Percentiles rank a stretch among this genome's conserved stretches.
These are phyloP conservation scores for Erpetoichthys calabaricus DNA, from an alignment of 2,797 vertebrate species.

Conservation along the genomic window DNA sequence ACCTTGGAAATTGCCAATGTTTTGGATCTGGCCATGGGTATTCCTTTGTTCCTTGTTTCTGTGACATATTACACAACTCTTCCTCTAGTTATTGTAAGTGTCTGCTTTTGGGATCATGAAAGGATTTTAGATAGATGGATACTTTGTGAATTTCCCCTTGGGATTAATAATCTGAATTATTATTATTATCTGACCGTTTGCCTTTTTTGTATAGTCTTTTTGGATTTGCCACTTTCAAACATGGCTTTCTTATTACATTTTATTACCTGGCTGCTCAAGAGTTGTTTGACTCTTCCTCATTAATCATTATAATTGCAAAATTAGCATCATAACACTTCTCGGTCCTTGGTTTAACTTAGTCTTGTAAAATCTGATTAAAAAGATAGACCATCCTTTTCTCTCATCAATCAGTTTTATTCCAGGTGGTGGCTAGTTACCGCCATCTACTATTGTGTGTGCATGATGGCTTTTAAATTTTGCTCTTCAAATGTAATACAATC, in stretches of 20 bases:
- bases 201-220: constrained; percentile 28
- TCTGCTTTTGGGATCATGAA: constrained; percentile 31
- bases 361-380: constrained; percentile 1
- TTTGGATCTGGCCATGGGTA: constrained; percentile 30
- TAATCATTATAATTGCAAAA: constrained; percentile 32
- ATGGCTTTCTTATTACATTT: constrained; percentile 26
- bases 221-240: constrained; percentile 31
- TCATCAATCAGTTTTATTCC: too few species aligned
- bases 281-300: constrained; percentile 30
- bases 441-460: too few species aligned
- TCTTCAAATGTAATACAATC: too few species aligned
- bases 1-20: too few species aligned
- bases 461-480: too few species aligned
- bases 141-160: too few species aligned
- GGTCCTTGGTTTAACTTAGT: constrained; percentile 25
- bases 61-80: constrained; percentile 28
- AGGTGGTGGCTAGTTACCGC: too few species aligned
- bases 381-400: too few species aligned
- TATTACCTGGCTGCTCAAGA: constrained; percentile 34
- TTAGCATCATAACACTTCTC: constrained; percentile 27
- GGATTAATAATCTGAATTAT: too few species aligned
- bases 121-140: too few species aligned
- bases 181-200: constrained; percentile 31
- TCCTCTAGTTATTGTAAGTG: constrained; percentile 30
- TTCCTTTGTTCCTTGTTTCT: constrained; percentile 30